Conservation (phyloP, 2,888 invertebrate genomes). For the Metallyticus violacea region DNA sequence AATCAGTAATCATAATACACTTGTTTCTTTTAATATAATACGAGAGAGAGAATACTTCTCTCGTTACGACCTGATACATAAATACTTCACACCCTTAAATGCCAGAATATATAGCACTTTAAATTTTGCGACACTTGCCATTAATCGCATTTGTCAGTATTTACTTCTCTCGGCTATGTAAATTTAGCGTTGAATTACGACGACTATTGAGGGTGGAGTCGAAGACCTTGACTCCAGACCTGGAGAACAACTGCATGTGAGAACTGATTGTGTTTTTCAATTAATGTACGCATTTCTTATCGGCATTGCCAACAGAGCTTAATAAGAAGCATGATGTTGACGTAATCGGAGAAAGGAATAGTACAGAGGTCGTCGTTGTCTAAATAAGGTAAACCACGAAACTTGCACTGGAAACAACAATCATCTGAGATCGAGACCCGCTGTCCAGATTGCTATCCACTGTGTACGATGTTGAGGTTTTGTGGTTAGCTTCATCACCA, state of each 20-base stretch:
- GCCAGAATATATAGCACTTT: too few relatives aligned
- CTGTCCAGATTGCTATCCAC: neutral
- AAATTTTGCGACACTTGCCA: too few relatives aligned
- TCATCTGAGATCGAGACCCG: neutral
- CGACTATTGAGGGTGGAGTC: neutral
- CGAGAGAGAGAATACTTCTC: too few relatives aligned
- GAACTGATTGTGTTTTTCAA: neutral
- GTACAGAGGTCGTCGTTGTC: neutral
- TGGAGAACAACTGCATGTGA: too few relatives aligned
- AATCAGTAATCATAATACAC: too few relatives aligned
- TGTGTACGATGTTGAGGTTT: neutral
- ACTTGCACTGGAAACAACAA: neutral
- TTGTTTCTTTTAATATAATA: too few relatives aligned
- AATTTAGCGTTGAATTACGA: neutral
- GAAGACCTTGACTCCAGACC: neutral
- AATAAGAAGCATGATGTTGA: neutral
- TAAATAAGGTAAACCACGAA: neutral
- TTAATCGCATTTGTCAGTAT: too few relatives aligned
- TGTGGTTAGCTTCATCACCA: neutral
- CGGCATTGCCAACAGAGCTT: neutral
- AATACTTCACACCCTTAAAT: too few relatives aligned
- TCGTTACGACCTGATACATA: too few relatives aligned
- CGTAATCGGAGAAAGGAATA: neutral
- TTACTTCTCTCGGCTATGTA: neutral
- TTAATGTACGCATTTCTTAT: neutral